Evolutionary conservation across 2,113 vertebrate species (phyloP), one percentile per base, ranked within the genome.

Genomic region (Xenopus tropicalis): DNA sequence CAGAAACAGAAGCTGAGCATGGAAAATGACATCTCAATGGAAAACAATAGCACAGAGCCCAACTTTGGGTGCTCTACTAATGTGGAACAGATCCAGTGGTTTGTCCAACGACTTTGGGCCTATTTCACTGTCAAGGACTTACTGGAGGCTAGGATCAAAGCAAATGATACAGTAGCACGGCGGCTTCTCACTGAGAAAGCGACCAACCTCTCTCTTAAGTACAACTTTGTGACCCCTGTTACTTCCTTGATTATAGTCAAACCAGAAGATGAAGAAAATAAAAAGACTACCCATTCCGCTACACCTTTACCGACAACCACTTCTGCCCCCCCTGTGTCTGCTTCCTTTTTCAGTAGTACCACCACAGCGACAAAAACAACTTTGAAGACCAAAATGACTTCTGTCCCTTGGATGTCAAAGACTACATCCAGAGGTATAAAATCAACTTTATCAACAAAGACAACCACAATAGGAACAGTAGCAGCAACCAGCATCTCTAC

Each of bases 191-290:
- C 81, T 5, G 86, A 92, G 11, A 93, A 91, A 79, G 91, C 91
- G 52, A 91, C 90, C 76, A 93, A 90, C 23, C 82, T 96, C 10
- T 93, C 93, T 2, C 87, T 94, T 4, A 88, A 92, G 77, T 92
- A 94, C 70, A 93, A 93, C 79, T 94, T 94, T 77, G 92, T 94
- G 14, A 94, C 91, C 13, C 90, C 90, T 0, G 83, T 95, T 58
- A 95, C 92, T 2, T 95, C 92, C 42, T 80, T 94, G 80, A 89
- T 94, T 11, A 83, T 95, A 14, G 88, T 92, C 4, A 90, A 90
- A 65, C 91, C 90, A 1, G 89, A 90, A 59, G 67, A 71, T n/a
- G 57, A 24, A 13, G n/a, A 51, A 4, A 42, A 57, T 1, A 42
- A 0, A 13, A 79, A 76, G 21, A 65, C 57, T 3, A 52, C 24